These are phyloP conservation scores for Coleophora deauratella DNA, from an alignment of 2,888 invertebrate species.

Conservation along the genomic window DNA sequence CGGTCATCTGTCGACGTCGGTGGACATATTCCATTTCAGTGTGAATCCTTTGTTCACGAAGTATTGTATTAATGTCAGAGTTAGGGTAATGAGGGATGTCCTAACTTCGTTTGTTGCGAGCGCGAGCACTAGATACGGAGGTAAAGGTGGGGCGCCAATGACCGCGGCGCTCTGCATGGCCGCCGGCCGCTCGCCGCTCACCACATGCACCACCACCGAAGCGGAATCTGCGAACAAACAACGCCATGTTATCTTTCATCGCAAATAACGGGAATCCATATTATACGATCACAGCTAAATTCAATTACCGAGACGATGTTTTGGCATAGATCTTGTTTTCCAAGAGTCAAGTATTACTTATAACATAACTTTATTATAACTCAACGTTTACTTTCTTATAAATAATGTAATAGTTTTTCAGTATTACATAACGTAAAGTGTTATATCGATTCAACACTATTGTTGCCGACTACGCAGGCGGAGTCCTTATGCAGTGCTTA, in stretches of 20 bases:
- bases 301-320: too few relatives aligned
- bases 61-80: conserved; percentile 19
- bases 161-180: conserved; percentile 72
- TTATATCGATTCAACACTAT: too few relatives aligned
- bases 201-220: conserved; percentile 87
- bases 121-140: conserved; percentile 14
- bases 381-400: too few relatives aligned
- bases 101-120: conserved; percentile 23
- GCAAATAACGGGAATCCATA: not conserved
- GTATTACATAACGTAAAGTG: too few relatives aligned
- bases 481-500: too few relatives aligned
- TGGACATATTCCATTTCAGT: conserved; percentile 24
- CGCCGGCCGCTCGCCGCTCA: conserved; percentile 82
- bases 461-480: too few relatives aligned
- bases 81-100: conserved; percentile 14
- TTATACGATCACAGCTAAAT: too few relatives aligned
- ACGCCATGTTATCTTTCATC: too few relatives aligned
- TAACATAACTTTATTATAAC: too few relatives aligned
- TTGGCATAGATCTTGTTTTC: too few relatives aligned
- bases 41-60: conserved; percentile 20
- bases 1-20: conserved; percentile 52
- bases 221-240: conserved; percentile 77
- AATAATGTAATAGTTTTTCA: too few relatives aligned
- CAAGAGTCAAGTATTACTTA: too few relatives aligned
- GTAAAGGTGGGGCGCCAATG: conserved; percentile 28